A percentile compares a stretch with the other conserved stretches of the same genome.
phyloP scores from a whole-genome alignment of 2,888 invertebrate species.

The Stenodema calcarata region DNA sequence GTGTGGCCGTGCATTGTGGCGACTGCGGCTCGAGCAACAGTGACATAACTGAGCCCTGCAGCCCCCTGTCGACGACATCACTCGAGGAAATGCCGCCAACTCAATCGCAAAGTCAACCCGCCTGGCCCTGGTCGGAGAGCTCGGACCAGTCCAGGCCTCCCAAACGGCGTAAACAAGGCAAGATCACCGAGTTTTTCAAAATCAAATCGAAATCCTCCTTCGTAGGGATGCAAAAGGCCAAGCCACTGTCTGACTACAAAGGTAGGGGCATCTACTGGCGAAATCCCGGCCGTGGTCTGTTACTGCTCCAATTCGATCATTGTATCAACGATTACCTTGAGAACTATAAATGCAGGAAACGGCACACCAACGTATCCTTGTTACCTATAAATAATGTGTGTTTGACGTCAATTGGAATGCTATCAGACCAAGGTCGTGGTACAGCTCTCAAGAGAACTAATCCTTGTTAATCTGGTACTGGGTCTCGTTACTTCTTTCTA shows the following conservation, averaged over 20 bases:
- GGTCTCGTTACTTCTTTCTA: neutral
- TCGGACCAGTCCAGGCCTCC: conserved; percentile 26
- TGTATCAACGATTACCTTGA: too few relatives aligned
- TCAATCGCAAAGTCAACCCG: conserved; percentile 48
- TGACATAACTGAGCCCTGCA: conserved; percentile 86
- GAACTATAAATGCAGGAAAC: too few relatives aligned
- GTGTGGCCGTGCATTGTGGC: conserved; percentile 80
- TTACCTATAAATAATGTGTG: too few relatives aligned
- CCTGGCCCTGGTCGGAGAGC: conserved; percentile 37
- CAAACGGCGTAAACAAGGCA: conserved; percentile 51
- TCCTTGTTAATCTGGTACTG: neutral
- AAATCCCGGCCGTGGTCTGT: neutral
- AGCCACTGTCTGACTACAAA: neutral
- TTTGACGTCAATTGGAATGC: neutral
- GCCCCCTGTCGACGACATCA: conserved; percentile 73
- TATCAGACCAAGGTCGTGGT: neutral
- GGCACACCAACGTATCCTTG: too few relatives aligned
- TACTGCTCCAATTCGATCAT: neutral
- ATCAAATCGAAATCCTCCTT: conserved; percentile 72
- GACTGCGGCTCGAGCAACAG: conserved; percentile 73
- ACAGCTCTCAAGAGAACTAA: neutral
- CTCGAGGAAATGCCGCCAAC: conserved; percentile 61
- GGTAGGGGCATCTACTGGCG: conserved; percentile 13
- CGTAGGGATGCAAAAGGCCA: conserved; percentile 57
- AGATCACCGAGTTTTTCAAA: conserved; percentile 85